Evolutionary conservation across 2,113 vertebrate species (phyloP).

Genomic region (Saimiri boliviensis): DNA sequence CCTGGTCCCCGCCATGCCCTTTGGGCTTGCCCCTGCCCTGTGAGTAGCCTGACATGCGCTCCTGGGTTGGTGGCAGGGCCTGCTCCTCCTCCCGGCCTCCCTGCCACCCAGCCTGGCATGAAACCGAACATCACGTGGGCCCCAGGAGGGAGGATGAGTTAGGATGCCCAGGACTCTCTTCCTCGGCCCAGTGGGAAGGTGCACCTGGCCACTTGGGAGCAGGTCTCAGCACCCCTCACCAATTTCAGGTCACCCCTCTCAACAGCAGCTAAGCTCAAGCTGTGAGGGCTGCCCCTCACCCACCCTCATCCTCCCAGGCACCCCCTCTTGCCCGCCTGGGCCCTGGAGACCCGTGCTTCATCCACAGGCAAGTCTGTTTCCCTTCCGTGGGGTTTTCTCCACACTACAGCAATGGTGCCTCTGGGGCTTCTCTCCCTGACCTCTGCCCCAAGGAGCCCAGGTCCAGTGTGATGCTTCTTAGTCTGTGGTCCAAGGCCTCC

Average conservation of each 20-base stretch:
- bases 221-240: not conserved
- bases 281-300: not conserved
- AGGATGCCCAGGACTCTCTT: not conserved
- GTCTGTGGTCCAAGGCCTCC: not conserved
- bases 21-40: not conserved
- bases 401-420: not conserved
- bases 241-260: not conserved
- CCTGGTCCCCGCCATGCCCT: fast-evolving
- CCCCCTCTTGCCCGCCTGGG: not conserved
- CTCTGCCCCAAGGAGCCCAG: not conserved
- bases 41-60: not conserved
- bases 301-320: not conserved
- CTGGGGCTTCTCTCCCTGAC: not conserved
- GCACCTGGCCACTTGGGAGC: not conserved
- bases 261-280: too few species aligned
- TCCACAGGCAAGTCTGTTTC: fast-evolving
- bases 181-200: not conserved
- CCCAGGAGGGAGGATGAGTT: not conserved
- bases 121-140: not conserved
- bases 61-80: not conserved
- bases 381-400: not conserved
- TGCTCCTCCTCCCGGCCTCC: not conserved
- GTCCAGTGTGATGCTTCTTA: fast-evolving
- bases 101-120: fast-evolving
- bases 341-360: fast-evolving